phyloP scores from a whole-genome alignment of 2,888 invertebrate species.

The Sialis fuliginosa region DNA sequence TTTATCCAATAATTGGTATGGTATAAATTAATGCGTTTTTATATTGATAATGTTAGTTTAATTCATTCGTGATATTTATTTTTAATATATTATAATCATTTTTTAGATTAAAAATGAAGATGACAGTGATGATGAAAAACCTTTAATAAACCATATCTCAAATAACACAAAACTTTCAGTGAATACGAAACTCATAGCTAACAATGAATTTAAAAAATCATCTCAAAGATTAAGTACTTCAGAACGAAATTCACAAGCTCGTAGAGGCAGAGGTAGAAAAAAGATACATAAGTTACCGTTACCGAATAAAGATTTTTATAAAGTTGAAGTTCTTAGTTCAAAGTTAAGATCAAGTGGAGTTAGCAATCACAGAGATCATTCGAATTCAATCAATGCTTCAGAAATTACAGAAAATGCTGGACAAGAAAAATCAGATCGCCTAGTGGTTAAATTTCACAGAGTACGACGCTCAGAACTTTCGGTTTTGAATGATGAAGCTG shows the following conservation, averaged over 20 bases:
- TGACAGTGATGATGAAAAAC: slow-evolving; percentile 20
- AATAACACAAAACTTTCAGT: slow-evolving; percentile 6
- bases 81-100: too few relatives aligned
- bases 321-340: slow-evolving; percentile 51
- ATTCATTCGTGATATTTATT: too few relatives aligned
- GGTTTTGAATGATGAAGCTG: slow-evolving; percentile 66
- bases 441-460: slow-evolving; percentile 59
- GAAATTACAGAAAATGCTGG: slow-evolving; percentile 14
- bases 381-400: slow-evolving; percentile 17
- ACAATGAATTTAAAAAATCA: slow-evolving; percentile 1
- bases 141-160: slow-evolving; percentile 15
- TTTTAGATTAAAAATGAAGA: slow-evolving; percentile 16
- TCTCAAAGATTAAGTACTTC: slow-evolving; percentile 5
- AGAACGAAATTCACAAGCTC: slow-evolving; percentile 25
- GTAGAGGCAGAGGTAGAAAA: slow-evolving; percentile 16
- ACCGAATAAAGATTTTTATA: slow-evolving; percentile 40
- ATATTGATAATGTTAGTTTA: too few relatives aligned
- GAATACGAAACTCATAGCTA: slow-evolving; percentile 3
- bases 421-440: slow-evolving; percentile 18
- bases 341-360: slow-evolving; percentile 40
- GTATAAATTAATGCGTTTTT: too few relatives aligned
- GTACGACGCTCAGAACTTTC: slow-evolving; percentile 56
- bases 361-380: slow-evolving; percentile 10
- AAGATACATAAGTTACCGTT: slow-evolving; percentile 20
- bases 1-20: too few relatives aligned